Conservation (phyloP, 1,140 invertebrate genomes). For the Drosophila nikananu region DNA sequence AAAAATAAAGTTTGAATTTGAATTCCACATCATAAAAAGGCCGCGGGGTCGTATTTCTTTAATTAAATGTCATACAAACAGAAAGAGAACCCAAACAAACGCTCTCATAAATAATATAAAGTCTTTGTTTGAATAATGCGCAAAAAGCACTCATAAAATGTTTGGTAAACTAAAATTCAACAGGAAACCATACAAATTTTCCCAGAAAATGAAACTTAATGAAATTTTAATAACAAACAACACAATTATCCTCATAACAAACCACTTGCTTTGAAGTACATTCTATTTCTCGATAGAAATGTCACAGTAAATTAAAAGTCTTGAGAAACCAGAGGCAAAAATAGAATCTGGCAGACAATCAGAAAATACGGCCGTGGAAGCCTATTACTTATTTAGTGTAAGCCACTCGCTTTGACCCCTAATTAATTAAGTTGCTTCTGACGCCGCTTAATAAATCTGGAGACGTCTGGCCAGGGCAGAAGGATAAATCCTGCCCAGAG, state of each 20-base stretch:
- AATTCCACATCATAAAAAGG: background rate
- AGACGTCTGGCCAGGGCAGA: slow-evolving; percentile 31
- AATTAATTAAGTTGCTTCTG: slow-evolving; percentile 53
- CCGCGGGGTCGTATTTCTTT: background rate
- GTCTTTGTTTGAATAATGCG: background rate
- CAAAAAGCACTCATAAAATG: background rate
- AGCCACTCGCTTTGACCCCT: slow-evolving; percentile 39
- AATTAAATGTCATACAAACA: background rate
- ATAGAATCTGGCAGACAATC: slow-evolving; percentile 5
- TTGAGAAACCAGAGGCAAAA: background rate
- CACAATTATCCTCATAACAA: background rate
- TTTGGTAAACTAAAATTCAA: slow-evolving; percentile 2
- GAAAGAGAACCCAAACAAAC: background rate
- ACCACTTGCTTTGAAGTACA: background rate
- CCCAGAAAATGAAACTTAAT: background rate
- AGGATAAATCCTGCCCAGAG: slow-evolving; percentile 36
- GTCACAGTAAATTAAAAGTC: slow-evolving; percentile 27
- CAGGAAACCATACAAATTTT: background rate
- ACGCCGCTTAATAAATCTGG: slow-evolving; percentile 37
- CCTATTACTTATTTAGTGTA: slow-evolving; percentile 36
- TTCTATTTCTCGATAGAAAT: background rate
- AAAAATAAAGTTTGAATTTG: background rate
- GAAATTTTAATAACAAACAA: background rate
- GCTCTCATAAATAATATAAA: background rate
- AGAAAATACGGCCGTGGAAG: background rate